phyloP scores from a whole-genome alignment of 2,888 invertebrate species.

The Euclidia mi region DNA sequence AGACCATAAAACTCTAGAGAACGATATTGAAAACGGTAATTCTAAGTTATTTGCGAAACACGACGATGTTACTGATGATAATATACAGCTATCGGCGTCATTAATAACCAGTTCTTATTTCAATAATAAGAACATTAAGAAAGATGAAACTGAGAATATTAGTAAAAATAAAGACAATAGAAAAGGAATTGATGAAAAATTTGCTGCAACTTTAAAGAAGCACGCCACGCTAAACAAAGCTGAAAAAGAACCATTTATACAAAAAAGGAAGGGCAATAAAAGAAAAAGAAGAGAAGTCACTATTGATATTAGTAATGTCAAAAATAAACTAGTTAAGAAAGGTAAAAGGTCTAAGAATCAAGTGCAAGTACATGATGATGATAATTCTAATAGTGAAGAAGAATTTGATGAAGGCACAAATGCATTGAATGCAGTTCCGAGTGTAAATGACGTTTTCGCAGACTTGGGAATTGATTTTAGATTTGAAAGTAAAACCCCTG shows the following conservation, averaged over 20 bases:
- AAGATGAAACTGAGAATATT: slow-evolving; percentile 47
- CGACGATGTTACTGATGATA: slow-evolving; percentile 78
- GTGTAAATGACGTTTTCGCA: slow-evolving; percentile 83
- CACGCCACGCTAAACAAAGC: slow-evolving; percentile 76
- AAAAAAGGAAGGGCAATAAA: slow-evolving; percentile 64
- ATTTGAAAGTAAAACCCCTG: slow-evolving; percentile 44
- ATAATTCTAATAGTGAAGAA: slow-evolving; percentile 50
- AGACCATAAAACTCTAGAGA: slow-evolving; percentile 79
- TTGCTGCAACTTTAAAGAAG: slow-evolving; percentile 80
- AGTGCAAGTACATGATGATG: slow-evolving; percentile 28
- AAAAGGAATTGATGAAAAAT: slow-evolving; percentile 65
- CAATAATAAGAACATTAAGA: slow-evolving; percentile 64
- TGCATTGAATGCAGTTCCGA: slow-evolving; percentile 79
- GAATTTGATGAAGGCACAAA: slow-evolving; percentile 56
- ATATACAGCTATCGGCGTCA: slow-evolving; percentile 76
- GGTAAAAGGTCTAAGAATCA: slow-evolving; percentile 55
- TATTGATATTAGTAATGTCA: slow-evolving; percentile 61
- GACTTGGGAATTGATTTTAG: slow-evolving; percentile 77
- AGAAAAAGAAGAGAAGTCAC: slow-evolving; percentile 74
- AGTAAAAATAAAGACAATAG: slow-evolving; percentile 41
- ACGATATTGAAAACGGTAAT: slow-evolving; percentile 69
- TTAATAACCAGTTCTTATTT: slow-evolving; percentile 87
- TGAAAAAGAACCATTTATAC: slow-evolving; percentile 64
- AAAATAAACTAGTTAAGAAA: slow-evolving; percentile 59
- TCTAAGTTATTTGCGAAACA: slow-evolving; percentile 72